Evolutionary conservation across 2,888 invertebrate genomes (phyloP).

Genomic region (Bellardia pandia): DNA sequence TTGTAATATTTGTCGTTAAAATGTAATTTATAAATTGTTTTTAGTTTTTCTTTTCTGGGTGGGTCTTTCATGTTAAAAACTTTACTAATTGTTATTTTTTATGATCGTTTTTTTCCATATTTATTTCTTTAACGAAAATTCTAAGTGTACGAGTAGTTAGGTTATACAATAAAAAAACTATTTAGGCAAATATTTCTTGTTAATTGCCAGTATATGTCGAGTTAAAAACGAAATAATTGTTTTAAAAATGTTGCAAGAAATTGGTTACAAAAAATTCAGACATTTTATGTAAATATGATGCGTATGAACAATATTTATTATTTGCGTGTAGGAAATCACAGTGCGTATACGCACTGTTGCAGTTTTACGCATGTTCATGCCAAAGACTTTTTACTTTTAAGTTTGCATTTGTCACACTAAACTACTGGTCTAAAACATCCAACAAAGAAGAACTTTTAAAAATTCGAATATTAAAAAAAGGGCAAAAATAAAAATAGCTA

Average conservation of each 20-base stretch:
- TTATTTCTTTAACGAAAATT: neutral
- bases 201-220: conserved; percentile 23
- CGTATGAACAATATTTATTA: conserved; percentile 24
- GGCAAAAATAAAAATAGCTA: no score
- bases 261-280: no score
- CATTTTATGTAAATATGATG: no score
- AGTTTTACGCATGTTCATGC: neutral
- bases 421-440: no score
- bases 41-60: conserved; percentile 53
- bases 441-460: no score
- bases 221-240: conserved; percentile 38
- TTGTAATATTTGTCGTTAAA: conserved; percentile 69
- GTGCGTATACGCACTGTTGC: conserved; percentile 39
- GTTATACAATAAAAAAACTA: neutral
- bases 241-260: neutral
- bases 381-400: no score
- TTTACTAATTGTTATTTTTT: conserved; percentile 53
- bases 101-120: conserved; percentile 7
- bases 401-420: no score
- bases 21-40: conserved; percentile 56
- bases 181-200: conserved; percentile 15
- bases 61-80: conserved; percentile 59
- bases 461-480: no score
- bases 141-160: neutral
- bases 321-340: neutral